Percentiles rank a stretch among this genome's conserved stretches.
Evolutionary conservation across 2,888 invertebrate genomes (phyloP).

Genomic region (Steromphala cineraria): DNA sequence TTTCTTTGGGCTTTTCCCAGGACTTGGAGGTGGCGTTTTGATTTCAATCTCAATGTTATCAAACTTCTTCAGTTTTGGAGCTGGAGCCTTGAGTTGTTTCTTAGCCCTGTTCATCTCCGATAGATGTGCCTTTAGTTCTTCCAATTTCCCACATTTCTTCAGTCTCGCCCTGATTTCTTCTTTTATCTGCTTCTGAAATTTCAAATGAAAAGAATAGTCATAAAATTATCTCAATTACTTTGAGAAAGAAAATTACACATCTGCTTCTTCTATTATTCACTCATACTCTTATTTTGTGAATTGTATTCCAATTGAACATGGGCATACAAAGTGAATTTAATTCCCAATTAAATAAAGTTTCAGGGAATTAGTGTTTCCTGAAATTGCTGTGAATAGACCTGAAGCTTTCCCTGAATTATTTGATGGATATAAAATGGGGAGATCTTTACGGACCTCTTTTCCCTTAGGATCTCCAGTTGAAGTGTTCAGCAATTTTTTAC

Average conservation of each 20-base stretch:
- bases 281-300: no score
- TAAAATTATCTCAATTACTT: not conserved
- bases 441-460: no score
- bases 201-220: not conserved
- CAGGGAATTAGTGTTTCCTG: not conserved
- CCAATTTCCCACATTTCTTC: slow-evolving; percentile 63
- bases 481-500: slow-evolving; percentile 31
- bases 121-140: slow-evolving; percentile 63
- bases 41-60: slow-evolving; percentile 47
- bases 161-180: slow-evolving; percentile 31
- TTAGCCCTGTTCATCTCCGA: slow-evolving; percentile 54
- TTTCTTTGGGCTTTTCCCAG: not conserved
- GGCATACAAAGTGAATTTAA: no score
- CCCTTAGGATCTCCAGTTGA: not conserved
- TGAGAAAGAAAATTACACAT: no score
- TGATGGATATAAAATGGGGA: no score
- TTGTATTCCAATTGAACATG: no score
- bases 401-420: no score
- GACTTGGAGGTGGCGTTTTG: not conserved
- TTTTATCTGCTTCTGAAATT: not conserved
- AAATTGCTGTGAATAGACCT: not conserved
- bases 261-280: no score
- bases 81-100: slow-evolving; percentile 43
- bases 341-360: no score
- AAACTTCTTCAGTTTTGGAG: slow-evolving; percentile 48